A percentile compares a stretch with the other conserved stretches of the same genome.
Evolutionary conservation across 2,888 invertebrate species (phyloP).

Genomic region (Caenorhabditis afra): DNA sequence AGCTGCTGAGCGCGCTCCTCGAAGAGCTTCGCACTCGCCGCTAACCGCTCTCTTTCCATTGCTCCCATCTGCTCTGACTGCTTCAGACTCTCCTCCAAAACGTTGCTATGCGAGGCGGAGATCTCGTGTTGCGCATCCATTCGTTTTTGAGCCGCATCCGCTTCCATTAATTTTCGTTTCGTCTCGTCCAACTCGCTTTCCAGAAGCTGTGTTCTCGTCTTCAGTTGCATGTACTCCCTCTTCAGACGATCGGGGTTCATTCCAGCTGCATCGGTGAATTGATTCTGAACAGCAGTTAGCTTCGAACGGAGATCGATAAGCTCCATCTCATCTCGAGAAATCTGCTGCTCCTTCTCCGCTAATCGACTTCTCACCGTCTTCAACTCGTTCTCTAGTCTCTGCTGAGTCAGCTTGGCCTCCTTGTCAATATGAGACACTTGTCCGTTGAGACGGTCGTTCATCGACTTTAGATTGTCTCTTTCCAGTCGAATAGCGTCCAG

Average conservation of each 20-base stretch:
- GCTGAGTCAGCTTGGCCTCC: slow-evolving; percentile 55
- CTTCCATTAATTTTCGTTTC: slow-evolving; percentile 57
- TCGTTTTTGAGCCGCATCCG: slow-evolving; percentile 55
- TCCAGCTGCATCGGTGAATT: slow-evolving; percentile 41
- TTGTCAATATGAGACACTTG: slow-evolving; percentile 56
- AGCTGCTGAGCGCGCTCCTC: slow-evolving; percentile 43
- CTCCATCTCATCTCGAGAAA: slow-evolving; percentile 37
- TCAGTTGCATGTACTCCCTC: slow-evolving; percentile 66
- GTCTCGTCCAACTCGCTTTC: slow-evolving; percentile 66
- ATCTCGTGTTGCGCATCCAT: slow-evolving; percentile 51
- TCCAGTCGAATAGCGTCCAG: slow-evolving; percentile 58
- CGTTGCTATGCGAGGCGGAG: slow-evolving; percentile 49
- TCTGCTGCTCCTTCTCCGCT: slow-evolving; percentile 60
- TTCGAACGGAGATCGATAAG: slow-evolving; percentile 55
- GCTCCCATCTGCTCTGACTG: slow-evolving; percentile 57
- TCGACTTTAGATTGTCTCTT: slow-evolving; percentile 57
- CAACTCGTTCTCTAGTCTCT: slow-evolving; percentile 52
- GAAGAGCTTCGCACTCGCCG: slow-evolving; percentile 43
- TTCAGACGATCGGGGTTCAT: slow-evolving; percentile 69
- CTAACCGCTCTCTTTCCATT: slow-evolving; percentile 58
- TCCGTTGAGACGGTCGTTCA: slow-evolving; percentile 45
- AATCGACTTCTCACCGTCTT: slow-evolving; percentile 35
- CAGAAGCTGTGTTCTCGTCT: slow-evolving; percentile 65
- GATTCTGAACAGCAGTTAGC: slow-evolving; percentile 46
- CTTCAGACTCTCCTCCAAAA: slow-evolving; percentile 65